These are phyloP conservation scores for Muricea muricata DNA, from an alignment of 92 coral and sea anemone species.

Conservation along the genomic window DNA sequence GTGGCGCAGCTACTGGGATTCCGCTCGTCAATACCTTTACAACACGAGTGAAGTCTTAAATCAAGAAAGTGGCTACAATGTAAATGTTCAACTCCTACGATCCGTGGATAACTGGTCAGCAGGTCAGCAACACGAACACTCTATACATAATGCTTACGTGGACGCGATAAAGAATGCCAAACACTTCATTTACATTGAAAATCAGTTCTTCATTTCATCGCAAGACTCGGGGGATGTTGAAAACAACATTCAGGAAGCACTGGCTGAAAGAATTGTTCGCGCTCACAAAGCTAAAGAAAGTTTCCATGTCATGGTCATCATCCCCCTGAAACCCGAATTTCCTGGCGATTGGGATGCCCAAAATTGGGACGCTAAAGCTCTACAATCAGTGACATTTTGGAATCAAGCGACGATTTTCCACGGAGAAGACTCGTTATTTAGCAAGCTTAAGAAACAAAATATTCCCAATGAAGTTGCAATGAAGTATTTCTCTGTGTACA, in stretches of 20 bases:
- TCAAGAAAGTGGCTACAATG: slow-evolving; percentile 20
- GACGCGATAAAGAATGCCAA: slow-evolving; percentile 54
- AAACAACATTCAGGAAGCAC: slow-evolving; percentile 46
- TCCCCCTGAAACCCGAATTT: slow-evolving; percentile 61
- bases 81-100: slow-evolving; percentile 54
- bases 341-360: slow-evolving; percentile 61
- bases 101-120: slow-evolving; percentile 64
- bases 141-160: slow-evolving; percentile 54
- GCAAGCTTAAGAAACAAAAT: slow-evolving; percentile 43
- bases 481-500: slow-evolving; percentile 48
- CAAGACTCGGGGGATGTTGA: slow-evolving; percentile 48
- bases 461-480: slow-evolving; percentile 11
- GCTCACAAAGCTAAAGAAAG: slow-evolving; percentile 32
- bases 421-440: slow-evolving; percentile 51
- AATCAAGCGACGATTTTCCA: slow-evolving; percentile 49
- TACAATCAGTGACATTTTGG: slow-evolving; percentile 57
- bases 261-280: slow-evolving; percentile 59
- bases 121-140: slow-evolving; percentile 52
- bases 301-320: slow-evolving; percentile 61
- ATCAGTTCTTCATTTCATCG: slow-evolving; percentile 59
- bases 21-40: too few species aligned
- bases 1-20: too few species aligned
- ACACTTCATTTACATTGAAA: slow-evolving; percentile 61
- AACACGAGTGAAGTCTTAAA: too few species aligned
- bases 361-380: slow-evolving; percentile 39